These are phyloP conservation scores for Pipistrellus pipistrellus DNA, from an alignment of 2,797 vertebrate species.

Conservation along the genomic window DNA sequence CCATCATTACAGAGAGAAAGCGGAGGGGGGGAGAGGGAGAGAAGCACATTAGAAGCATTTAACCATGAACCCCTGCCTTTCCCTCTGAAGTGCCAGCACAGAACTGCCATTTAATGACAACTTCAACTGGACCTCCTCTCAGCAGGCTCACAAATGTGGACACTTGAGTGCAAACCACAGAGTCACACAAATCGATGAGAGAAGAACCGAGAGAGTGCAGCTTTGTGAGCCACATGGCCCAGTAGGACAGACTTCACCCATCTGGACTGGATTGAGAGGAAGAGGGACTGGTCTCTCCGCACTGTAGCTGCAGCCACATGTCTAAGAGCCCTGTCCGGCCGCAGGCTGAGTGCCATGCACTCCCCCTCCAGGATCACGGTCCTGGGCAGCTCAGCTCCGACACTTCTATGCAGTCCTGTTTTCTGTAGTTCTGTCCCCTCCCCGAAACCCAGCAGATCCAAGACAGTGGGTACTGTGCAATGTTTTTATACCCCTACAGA, in stretches of 20 bases:
- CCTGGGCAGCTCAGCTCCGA: background rate
- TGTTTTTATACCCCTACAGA: background rate
- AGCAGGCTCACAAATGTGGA: background rate
- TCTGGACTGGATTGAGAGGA: background rate
- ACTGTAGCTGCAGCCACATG: background rate
- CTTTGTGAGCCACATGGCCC: rapidly evolving
- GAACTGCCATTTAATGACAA: background rate
- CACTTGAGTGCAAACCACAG: background rate
- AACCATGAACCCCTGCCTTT: background rate
- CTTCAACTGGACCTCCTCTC: background rate
- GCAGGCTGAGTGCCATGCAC: no score
- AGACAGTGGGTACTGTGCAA: rapidly evolving
- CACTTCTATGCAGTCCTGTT: background rate
- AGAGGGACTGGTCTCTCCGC: rapidly evolving
- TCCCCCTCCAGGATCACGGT: rapidly evolving
- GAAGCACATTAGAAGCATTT: rapidly evolving
- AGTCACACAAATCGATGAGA: background rate
- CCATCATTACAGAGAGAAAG: background rate
- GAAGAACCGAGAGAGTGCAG: background rate
- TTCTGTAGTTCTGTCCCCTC: background rate
- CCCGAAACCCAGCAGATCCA: background rate
- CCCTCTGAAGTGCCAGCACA: background rate
- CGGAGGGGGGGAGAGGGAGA: rapidly evolving
- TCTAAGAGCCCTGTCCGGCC: background rate
- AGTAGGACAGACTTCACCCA: background rate